A percentile compares a stretch with the other conserved stretches of the same genome.
Conservation (phyloP, 2,797 vertebrate genomes). For the Sciurus carolinensis region DNA sequence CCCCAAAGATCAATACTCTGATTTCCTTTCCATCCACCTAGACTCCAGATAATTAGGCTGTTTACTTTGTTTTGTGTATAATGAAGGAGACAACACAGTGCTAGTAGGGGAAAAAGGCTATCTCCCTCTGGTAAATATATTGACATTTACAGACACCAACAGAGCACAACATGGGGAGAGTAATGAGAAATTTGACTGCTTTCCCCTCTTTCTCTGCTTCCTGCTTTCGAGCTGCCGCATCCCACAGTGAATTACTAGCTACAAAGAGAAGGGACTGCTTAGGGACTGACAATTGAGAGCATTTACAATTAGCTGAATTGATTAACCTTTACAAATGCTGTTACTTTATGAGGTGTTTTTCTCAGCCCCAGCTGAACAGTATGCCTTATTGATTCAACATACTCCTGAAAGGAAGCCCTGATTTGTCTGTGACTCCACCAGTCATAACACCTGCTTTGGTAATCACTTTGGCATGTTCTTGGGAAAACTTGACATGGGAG, state of each 20-base stretch:
- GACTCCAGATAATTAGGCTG: constrained; percentile 84
- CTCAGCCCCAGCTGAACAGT: constrained; percentile 85
- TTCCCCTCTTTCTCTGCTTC: constrained; percentile 68
- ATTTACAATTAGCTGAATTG: constrained; percentile 91
- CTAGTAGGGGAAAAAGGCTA: constrained; percentile 84
- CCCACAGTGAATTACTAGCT: constrained; percentile 86
- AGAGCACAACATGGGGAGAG: constrained; percentile 79
- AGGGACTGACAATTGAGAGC: constrained; percentile 87
- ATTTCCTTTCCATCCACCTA: constrained; percentile 87
- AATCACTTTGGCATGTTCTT: constrained; percentile 63
- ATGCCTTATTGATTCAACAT: constrained; percentile 88
- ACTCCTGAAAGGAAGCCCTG: constrained; percentile 74
- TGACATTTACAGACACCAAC: constrained; percentile 86
- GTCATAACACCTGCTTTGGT: constrained; percentile 70
- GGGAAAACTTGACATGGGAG: constrained; percentile 63
- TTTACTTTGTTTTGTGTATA: constrained; percentile 88
- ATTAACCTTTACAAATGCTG: constrained; percentile 91
- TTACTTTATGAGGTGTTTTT: constrained; percentile 87
- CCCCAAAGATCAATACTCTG: constrained; percentile 86
- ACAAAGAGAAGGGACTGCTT: constrained; percentile 86
- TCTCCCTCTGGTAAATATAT: constrained; percentile 87
- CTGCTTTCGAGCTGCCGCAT: constrained; percentile 72
- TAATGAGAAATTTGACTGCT: constrained; percentile 87
- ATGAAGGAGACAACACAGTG: constrained; percentile 79
- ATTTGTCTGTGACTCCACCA: constrained; percentile 83